Conservation (phyloP, 1,140 invertebrate species). For the Liolophura sinensis region DNA sequence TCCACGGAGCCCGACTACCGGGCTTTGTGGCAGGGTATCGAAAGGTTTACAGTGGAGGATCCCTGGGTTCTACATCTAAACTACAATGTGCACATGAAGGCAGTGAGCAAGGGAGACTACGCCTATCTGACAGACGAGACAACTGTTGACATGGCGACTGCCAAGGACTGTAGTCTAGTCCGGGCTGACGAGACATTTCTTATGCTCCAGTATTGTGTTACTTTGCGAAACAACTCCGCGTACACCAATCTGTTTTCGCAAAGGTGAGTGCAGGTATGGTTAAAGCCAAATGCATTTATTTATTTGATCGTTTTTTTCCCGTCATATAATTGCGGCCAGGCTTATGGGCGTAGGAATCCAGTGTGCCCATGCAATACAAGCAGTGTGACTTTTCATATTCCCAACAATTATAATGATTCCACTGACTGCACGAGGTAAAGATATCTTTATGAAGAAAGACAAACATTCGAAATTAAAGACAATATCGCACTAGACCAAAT, state of each 20-base stretch:
- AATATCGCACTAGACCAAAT: no score
- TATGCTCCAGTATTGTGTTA: slow-evolving; percentile 29
- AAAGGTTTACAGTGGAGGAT: slow-evolving; percentile 8
- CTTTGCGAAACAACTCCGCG: slow-evolving; percentile 32
- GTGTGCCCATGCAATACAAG: no score
- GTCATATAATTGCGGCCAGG: no score
- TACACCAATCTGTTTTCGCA: slow-evolving; percentile 30
- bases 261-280: slow-evolving; percentile 14
- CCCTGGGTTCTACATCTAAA: slow-evolving; percentile 20
- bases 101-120: slow-evolving; percentile 28
- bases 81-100: slow-evolving; percentile 20
- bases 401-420: no score
- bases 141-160: slow-evolving; percentile 22
- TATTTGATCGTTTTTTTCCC: no score
- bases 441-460: no score
- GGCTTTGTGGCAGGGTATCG: slow-evolving; percentile 26
- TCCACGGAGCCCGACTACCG: slow-evolving; percentile 9
- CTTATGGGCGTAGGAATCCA: no score
- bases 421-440: no score
- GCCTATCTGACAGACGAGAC: slow-evolving; percentile 33
- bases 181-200: slow-evolving; percentile 34
- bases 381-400: no score
- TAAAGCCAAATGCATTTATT: no score
- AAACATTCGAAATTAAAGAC: no score
- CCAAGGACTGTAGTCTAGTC: slow-evolving; percentile 26